Evolutionary conservation across 1,140 invertebrate genomes (phyloP).

Genomic region (Eumeta japonica): DNA sequence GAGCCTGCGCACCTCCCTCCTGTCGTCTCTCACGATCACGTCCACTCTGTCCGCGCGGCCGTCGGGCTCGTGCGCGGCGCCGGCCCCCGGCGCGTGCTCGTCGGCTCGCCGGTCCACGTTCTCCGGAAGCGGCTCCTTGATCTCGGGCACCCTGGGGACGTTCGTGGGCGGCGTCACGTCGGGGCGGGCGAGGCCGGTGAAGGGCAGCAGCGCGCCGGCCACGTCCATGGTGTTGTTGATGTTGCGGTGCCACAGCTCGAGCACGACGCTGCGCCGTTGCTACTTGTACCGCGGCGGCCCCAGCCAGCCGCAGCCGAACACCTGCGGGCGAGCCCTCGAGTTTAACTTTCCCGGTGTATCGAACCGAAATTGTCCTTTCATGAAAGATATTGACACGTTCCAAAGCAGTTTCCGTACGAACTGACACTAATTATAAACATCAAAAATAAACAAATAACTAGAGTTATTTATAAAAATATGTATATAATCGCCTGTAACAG

Average conservation of each 20-base stretch:
- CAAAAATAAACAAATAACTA: too few relatives aligned
- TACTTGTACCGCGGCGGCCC: constrained; percentile 63
- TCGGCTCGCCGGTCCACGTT: background rate
- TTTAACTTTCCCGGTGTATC: background rate
- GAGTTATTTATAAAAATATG: too few relatives aligned
- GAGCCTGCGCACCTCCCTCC: too few relatives aligned
- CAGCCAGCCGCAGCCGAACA: constrained; percentile 68
- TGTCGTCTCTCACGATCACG: background rate
- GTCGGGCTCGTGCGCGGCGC: background rate
- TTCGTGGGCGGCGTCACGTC: constrained; percentile 46
- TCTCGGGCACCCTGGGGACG: constrained; percentile 42
- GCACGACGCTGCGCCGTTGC: constrained; percentile 60
- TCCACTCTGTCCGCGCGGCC: background rate
- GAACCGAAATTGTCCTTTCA: too few relatives aligned
- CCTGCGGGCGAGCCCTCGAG: too few relatives aligned
- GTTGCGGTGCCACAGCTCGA: constrained; percentile 56
- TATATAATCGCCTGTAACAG: too few relatives aligned
- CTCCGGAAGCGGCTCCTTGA: constrained; percentile 28
- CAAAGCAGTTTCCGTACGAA: too few relatives aligned
- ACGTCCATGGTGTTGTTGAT: constrained; percentile 57
- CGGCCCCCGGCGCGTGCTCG: background rate
- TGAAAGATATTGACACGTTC: background rate
- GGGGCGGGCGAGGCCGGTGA: constrained; percentile 42
- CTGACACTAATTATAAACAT: too few relatives aligned
- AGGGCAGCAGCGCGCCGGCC: constrained; percentile 43